Base-by-base conservation (phyloP, 2,888 invertebrate species). In the Chydorus sphaericus region DNA sequence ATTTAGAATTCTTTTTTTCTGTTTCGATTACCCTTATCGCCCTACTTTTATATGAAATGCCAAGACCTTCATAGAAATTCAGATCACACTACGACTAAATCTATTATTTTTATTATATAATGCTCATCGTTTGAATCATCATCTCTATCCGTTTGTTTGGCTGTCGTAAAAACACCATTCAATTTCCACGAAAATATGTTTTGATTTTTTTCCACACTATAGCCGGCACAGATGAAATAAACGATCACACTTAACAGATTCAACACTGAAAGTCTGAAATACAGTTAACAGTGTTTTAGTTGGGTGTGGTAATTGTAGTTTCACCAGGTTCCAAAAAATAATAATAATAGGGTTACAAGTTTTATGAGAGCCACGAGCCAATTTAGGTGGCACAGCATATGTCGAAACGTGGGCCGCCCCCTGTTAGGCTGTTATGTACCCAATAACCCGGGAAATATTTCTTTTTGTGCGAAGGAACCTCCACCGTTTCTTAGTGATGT, bases 391-490 rank as follows among this genome's bases (percentile, higher is more conserved):
- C n/a, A n/a, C n/a, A n/a, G n/a, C n/a, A n/a, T n/a, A n/a, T n/a
- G n/a, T n/a, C n/a, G n/a, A n/a, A 44, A 44, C 44, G 44, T 44
- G 44, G 44, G 44, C 4, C 26, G 44, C 44, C 26, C 44, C n/a
- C 44, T 44, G 44, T 44, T 44, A n/a, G n/a, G n/a, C n/a, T n/a
- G n/a, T 44, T 44, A 44, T 44, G 44, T 11, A 26, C 44, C 14
- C 20, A 23, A 28, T 28, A n/a, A n/a, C n/a, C n/a, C n/a, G n/a
- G n/a, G n/a, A n/a, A n/a, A n/a, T n/a, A n/a, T n/a, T n/a, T n/a
- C n/a, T n/a, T n/a, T n/a, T n/a, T n/a, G n/a, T n/a, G n/a, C n/a
- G n/a, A n/a, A n/a, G n/a, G n/a, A n/a, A n/a, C n/a, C n/a, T n/a
- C n/a, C n/a, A n/a, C n/a, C n/a, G n/a, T n/a, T n/a, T n/a, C n/a